Percentiles rank a stretch among this genome's conserved stretches.
phyloP scores from a whole-genome alignment of 2,113 vertebrate genomes.

The Girardinichthys multiradiatus region DNA sequence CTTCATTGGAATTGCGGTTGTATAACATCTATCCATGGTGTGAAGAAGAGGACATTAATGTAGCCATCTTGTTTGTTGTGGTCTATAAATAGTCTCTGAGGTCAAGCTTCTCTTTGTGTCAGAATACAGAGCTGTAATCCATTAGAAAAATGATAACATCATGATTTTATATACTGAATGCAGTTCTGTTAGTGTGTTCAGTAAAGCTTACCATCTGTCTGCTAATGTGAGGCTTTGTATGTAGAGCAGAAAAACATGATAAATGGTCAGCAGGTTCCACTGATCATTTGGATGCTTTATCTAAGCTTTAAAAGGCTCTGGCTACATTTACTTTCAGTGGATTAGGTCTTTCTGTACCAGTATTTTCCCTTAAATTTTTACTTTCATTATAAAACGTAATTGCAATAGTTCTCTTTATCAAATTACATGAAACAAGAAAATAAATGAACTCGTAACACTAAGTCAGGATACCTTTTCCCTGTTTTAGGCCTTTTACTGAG shows the following conservation, averaged over 20 bases:
- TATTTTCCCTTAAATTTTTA: not conserved
- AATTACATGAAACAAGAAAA: too few relatives aligned
- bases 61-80: not conserved
- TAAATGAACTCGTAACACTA: too few relatives aligned
- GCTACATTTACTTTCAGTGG: not conserved
- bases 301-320: not conserved
- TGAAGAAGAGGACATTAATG: not conserved
- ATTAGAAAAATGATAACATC: not conserved
- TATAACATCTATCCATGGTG: not conserved
- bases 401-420: too few relatives aligned
- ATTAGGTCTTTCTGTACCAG: not conserved
- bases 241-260: not conserved
- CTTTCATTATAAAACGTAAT: too few relatives aligned
- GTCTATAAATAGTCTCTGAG: not conserved
- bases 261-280: slow-evolving; percentile 10
- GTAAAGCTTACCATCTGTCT: too few relatives aligned
- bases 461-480: too few relatives aligned
- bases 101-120: not conserved
- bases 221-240: slow-evolving; percentile 6
- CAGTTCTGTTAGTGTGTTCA: too few relatives aligned
- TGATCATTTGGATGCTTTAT: not conserved
- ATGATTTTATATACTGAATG: not conserved
- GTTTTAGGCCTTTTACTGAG: too few relatives aligned
- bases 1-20: too few relatives aligned
- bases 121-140: not conserved